Base-by-base conservation (phyloP, 2,113 vertebrate genomes). In the Strix uralensis region DNA sequence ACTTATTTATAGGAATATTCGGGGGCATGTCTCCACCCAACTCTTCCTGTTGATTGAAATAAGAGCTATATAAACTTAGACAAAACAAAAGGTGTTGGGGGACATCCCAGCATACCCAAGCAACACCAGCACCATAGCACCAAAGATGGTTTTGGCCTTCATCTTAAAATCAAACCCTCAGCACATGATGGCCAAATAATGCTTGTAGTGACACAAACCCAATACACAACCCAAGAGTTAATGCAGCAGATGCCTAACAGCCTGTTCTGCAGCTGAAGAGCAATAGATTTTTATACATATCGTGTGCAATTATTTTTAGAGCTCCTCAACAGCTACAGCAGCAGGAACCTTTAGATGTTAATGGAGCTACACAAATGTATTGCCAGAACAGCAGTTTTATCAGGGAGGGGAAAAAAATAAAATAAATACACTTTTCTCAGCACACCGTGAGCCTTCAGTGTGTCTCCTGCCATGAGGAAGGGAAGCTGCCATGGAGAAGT, bases 151-250 rank as follows among this genome's bases (percentile, higher is more conserved):
- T 86, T 32, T 10, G 17, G 2, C 8, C 11, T 19, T 44, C 27
- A 3, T 4, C 38, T 59, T 36, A 32, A 38, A 88, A 55, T 8
- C 47, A 55, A 63, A 46, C 2, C 34, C 5, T 2, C 7, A 4
- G n/a, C 13, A 36, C 5, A 1, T 4, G 2, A 22, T 0, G 1
- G 18, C 10, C 54, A 47, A 59, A 7, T 2, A 65, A 40, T 0
- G 3, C 10, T 36, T 8, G 4, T 8, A 25, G 46, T 1, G 6
- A 47, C 46, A 47, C 46, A 47, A 47, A 47, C 19, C 19, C 46
- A 47, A 47, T 47, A 11, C 20, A 47, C 10, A 5, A 11, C n/a
- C 81, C 36, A 86, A 0, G 73, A 70, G 88, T 80, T 92, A 80
- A 88, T 70, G 23, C 61, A 80, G 89, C 65, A 57, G 69, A 34